Conservation (phyloP, 2,113 vertebrate genomes). For the Bubalus kerabau region DNA sequence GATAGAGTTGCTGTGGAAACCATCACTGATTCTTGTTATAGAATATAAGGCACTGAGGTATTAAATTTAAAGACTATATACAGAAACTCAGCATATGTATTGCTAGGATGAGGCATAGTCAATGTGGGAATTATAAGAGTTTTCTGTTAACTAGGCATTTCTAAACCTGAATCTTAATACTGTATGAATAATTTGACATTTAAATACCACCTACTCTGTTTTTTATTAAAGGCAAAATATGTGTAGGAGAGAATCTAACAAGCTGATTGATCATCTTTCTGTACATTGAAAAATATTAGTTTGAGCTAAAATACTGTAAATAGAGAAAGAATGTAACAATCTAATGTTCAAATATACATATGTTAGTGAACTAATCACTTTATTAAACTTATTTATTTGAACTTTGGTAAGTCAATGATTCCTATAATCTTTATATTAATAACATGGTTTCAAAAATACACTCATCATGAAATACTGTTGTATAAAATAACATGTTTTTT, state of each 20-base stretch:
- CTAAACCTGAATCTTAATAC: conserved; percentile 50
- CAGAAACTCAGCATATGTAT: neutral
- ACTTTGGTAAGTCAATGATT: neutral
- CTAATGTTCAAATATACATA: conserved; percentile 14
- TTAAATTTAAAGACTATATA: conserved; percentile 1
- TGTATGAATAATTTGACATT: conserved; percentile 69
- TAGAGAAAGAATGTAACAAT: conserved; percentile 14
- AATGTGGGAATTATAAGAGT: neutral
- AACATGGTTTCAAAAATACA: conserved; percentile 19
- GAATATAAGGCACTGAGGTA: neutral
- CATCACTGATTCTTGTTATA: neutral
- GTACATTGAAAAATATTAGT: conserved; percentile 51
- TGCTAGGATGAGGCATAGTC: neutral
- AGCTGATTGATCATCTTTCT: conserved; percentile 63
- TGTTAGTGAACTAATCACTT: conserved; percentile 17
- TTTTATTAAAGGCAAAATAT: conserved; percentile 59
- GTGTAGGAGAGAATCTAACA: conserved; percentile 50
- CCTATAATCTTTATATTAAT: conserved; percentile 21
- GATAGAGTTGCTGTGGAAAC: conserved; percentile 39
- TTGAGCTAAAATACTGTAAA: conserved; percentile 48
- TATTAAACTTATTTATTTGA: conserved; percentile 39
- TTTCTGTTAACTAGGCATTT: conserved; percentile 41
- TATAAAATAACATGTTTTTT: neutral
- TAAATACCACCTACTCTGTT: conserved; percentile 59
- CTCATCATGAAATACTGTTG: neutral